Evolutionary conservation across 2,888 invertebrate genomes (phyloP), one percentile per base, ranked within the genome.

Genomic region (Eremobia ochroleuca): DNA sequence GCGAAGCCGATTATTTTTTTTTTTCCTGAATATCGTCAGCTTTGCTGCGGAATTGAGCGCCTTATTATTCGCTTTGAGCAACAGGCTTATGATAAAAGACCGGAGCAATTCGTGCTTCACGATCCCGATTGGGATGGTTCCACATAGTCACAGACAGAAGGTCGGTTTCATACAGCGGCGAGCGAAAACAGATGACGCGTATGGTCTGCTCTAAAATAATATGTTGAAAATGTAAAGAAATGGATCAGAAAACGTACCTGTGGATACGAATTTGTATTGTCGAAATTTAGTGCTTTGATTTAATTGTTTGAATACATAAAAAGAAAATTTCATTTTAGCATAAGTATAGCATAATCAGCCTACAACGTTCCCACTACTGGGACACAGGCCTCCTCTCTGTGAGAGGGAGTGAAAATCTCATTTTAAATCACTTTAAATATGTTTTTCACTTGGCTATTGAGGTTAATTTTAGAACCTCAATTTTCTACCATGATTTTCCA

Each of bases 41-140:
- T 37, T 21, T 46, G 52, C 28, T 62, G n/a, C 46, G 52, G 61
- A 71, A 76, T 73, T 49, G 75, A 73, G 69, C 68, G 68, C 52
- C 65, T 79, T 76, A 73, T 49, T 49, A 61, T 67, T 67, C 58
- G 67, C 71, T 76, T 69, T 55, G 66, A 86, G 86, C 84, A 86
- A 85, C 83, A 86, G 86, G 75, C 85, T 82, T 83, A 77, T 85
- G 76, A 75, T 67, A 71, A 77, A 77, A 28, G 62, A 80, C 67
- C 15, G 52, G 65, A 73, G 70, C 73, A 76, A 83, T 83, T 76
- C 74, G n/a, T 72, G 83, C 65, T 58, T 67, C 43, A 52, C 40
- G 68, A 55, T 49, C 55, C 73, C 71, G 62, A 75, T 79, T 70
- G 49, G 58, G 55, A 28, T 62, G 28, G 37, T 2, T 25, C 43